Percentiles rank a stretch among this genome's conserved stretches.
These are phyloP conservation scores for Ectemnius cavifrons DNA, from an alignment of 2,888 invertebrate genomes.

Conservation along the genomic window DNA sequence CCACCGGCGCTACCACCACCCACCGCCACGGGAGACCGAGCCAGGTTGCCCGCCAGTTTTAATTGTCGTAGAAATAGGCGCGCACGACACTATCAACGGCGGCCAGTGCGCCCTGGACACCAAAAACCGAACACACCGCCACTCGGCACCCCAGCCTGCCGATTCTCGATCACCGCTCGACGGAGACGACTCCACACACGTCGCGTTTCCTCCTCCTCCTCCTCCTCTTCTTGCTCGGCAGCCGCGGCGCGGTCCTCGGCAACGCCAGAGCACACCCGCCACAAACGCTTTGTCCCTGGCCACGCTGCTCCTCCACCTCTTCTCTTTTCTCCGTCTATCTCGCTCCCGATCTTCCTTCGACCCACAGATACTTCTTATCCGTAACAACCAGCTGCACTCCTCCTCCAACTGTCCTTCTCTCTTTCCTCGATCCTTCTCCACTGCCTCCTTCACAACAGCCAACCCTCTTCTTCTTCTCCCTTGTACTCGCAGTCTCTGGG, in stretches of 20 bases:
- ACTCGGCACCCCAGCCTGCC: conserved; percentile 48
- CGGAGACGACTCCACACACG: not conserved
- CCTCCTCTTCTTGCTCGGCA: too few species aligned
- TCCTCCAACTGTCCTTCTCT: not conserved
- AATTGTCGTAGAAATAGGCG: conserved; percentile 69
- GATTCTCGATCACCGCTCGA: conserved; percentile 31
- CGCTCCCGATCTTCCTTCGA: not conserved
- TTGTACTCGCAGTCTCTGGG: not conserved
- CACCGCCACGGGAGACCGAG: conserved; percentile 75
- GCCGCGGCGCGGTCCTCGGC: conserved; percentile 13
- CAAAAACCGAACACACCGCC: conserved; percentile 43
- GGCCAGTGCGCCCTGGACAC: conserved; percentile 64
- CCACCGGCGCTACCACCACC: conserved; percentile 70
- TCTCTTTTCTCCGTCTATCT: not conserved
- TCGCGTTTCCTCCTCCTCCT: not conserved
- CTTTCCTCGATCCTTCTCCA: not conserved
- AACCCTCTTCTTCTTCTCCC: not conserved
- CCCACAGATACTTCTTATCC: too few species aligned
- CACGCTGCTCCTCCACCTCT: not conserved
- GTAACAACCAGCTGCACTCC: not conserved
- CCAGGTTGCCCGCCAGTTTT: conserved; percentile 78
- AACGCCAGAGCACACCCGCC: conserved; percentile 12
- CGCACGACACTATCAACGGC: conserved; percentile 62
- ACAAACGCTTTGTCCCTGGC: not conserved
- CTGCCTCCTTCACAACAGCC: not conserved